These are phyloP conservation scores for Thymallus thymallus DNA, from an alignment of 2,113 vertebrate genomes.

Conservation along the genomic window DNA sequence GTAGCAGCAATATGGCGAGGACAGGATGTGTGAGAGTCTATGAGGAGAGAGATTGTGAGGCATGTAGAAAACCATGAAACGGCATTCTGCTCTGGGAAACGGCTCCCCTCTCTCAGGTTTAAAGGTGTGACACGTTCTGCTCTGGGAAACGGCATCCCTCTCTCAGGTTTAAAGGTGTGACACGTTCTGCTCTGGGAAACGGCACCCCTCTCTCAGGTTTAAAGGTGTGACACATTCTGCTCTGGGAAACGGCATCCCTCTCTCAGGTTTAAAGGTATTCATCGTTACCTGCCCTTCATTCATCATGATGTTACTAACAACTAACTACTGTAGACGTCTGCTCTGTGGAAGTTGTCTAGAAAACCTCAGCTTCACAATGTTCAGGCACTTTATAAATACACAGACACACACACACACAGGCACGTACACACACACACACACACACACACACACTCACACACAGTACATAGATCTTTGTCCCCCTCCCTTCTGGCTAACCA, in stretches of 20 bases:
- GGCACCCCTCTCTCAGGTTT: background rate
- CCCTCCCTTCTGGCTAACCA: background rate
- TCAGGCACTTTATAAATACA: too few relatives aligned
- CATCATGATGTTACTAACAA: background rate
- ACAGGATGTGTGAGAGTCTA: background rate
- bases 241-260: slow-evolving; percentile 24
- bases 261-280: slow-evolving; percentile 6
- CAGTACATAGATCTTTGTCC: background rate
- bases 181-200: slow-evolving; percentile 40
- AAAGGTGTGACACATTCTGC: slow-evolving; percentile 29
- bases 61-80: slow-evolving; percentile 45
- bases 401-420: too few relatives aligned
- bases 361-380: too few relatives aligned
- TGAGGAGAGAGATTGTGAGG: slow-evolving; percentile 40
- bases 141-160: too few relatives aligned
- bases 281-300: slow-evolving; percentile 15
- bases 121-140: too few relatives aligned
- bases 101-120: too few relatives aligned
- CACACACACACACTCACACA: too few relatives aligned
- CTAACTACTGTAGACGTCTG: too few relatives aligned
- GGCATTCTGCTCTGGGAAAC: too few relatives aligned
- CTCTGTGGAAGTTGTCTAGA: too few relatives aligned
- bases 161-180: too few relatives aligned
- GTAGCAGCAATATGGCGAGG: background rate
- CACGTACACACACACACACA: too few relatives aligned